These are phyloP conservation scores for Macropis europaea DNA, from an alignment of 2,888 invertebrate genomes.

Conservation along the genomic window DNA sequence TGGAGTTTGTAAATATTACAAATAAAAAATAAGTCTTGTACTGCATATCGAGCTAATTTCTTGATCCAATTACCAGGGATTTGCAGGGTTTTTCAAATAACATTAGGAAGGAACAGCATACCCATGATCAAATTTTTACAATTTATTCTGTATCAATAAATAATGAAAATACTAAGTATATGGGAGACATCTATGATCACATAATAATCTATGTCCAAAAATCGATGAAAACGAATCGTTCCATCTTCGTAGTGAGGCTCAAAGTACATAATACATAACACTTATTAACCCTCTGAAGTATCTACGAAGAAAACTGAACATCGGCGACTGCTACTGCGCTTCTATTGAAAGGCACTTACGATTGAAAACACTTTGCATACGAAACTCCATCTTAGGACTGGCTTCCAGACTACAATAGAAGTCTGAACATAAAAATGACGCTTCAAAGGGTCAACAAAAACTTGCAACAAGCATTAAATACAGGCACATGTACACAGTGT, in stretches of 20 bases:
- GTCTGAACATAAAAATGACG: not conserved
- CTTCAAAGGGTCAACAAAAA: conserved; percentile 7
- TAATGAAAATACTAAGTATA: conserved; percentile 65
- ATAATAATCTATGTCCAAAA: conserved; percentile 28
- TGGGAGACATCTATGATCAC: conserved; percentile 43
- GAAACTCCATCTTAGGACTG: not conserved
- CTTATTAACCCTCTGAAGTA: conserved; percentile 16
- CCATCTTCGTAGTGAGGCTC: conserved; percentile 23
- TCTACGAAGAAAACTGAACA: not conserved
- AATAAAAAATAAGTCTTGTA: not conserved
- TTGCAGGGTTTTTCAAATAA: too few relatives aligned
- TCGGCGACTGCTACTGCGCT: not conserved
- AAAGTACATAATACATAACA: conserved; percentile 39
- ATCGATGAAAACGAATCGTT: conserved; percentile 26
- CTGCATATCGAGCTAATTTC: not conserved
- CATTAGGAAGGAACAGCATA: not conserved
- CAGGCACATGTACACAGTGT: conserved; percentile 41
- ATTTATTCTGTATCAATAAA: conserved; percentile 69
- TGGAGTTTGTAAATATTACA: not conserved
- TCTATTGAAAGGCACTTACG: not conserved
- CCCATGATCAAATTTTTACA: conserved; percentile 11
- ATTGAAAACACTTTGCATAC: not conserved
- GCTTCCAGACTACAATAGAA: not conserved
- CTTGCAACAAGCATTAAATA: conserved; percentile 21
- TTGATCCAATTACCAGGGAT: too few relatives aligned